A percentile compares a stretch with the other conserved stretches of the same genome.
Evolutionary conservation across 2,888 invertebrate genomes (phyloP).

Genomic region (Athalia circularis): DNA sequence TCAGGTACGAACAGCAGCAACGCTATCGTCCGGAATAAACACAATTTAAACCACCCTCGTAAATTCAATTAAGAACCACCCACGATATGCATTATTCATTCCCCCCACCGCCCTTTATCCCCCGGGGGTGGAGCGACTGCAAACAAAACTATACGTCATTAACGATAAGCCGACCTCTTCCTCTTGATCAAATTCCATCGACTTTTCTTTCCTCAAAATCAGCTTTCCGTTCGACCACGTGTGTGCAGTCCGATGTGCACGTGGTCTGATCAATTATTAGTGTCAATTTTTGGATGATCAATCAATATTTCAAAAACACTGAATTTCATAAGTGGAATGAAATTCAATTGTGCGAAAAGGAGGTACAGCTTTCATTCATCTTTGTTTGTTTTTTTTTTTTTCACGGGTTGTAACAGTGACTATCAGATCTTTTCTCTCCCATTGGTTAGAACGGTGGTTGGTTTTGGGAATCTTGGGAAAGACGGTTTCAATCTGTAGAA

Average conservation of each 20-base stretch:
- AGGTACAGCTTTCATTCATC: too few relatives aligned
- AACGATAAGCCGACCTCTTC: slow-evolving; percentile 44
- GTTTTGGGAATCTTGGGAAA: slow-evolving; percentile 15
- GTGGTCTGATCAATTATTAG: too few relatives aligned
- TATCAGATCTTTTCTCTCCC: too few relatives aligned
- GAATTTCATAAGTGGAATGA: too few relatives aligned
- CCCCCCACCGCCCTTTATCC: neutral
- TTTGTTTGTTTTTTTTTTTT: too few relatives aligned
- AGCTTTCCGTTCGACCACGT: neutral
- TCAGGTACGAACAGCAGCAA: slow-evolving; percentile 29
- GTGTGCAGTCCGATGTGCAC: neutral
- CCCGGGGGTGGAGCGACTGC: slow-evolving; percentile 7
- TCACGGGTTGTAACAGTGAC: too few relatives aligned
- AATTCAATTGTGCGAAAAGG: too few relatives aligned
- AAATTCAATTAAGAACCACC: slow-evolving; percentile 49
- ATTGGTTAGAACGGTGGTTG: neutral
- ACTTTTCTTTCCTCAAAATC: neutral
- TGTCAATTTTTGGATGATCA: too few relatives aligned
- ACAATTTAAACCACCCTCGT: slow-evolving; percentile 48
- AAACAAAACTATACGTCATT: slow-evolving; percentile 49
- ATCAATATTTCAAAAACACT: too few relatives aligned
- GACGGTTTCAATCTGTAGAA: slow-evolving; percentile 26
- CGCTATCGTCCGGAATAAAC: slow-evolving; percentile 47
- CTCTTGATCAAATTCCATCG: neutral
- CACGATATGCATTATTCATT: slow-evolving; percentile 47